A percentile compares a stretch with the other conserved stretches of the same genome.
Evolutionary conservation across 1,140 invertebrate species (phyloP).

Genomic region (Triops cancriformis): DNA sequence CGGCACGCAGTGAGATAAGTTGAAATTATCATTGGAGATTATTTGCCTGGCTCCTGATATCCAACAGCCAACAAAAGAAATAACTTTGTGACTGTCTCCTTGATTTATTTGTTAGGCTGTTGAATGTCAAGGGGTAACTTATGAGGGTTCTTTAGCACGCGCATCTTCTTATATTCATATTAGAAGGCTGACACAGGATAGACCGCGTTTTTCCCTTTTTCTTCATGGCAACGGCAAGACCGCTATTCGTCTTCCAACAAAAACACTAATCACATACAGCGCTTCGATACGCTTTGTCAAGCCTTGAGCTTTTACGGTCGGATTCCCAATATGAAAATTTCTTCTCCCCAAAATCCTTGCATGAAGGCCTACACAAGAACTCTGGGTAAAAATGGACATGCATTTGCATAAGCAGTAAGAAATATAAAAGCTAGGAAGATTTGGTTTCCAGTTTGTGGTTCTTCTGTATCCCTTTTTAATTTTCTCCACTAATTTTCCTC

Average conservation of each 20-base stretch:
- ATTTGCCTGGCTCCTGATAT: background rate
- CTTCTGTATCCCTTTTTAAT: background rate
- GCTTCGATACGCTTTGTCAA: background rate
- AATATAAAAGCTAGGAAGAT: background rate
- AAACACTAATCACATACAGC: background rate
- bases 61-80: background rate
- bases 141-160: background rate
- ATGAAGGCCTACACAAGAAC: background rate
- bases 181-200: background rate
- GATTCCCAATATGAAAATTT: background rate
- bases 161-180: background rate
- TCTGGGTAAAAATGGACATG: background rate
- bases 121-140: background rate
- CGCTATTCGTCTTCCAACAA: background rate
- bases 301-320: background rate
- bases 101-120: background rate
- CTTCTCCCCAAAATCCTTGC: background rate
- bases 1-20: background rate
- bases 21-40: background rate
- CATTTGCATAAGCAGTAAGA: background rate
- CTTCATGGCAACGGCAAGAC: background rate
- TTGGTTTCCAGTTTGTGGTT: background rate
- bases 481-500: background rate
- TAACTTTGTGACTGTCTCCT: background rate
- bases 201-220: background rate